Conservation (phyloP, 2,888 invertebrate genomes). For the Yponomeuta cagnagella region DNA sequence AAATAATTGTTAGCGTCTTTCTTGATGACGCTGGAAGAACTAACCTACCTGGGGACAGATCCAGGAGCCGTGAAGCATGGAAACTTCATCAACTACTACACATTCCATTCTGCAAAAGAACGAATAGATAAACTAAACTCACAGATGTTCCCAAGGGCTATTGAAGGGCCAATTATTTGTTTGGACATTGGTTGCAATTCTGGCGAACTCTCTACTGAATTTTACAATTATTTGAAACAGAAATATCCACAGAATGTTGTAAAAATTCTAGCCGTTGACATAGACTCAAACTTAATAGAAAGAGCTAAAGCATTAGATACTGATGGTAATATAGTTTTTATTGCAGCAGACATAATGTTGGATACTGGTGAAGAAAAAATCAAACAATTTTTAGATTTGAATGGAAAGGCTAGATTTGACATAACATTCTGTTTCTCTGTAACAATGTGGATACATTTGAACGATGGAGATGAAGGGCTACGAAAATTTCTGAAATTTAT, state of each 20-base stretch:
- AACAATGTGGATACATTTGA: conserved; percentile 94
- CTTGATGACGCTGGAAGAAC: conserved; percentile 28
- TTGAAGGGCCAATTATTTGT: conserved; percentile 51
- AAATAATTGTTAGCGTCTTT: neutral
- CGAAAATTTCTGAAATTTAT: conserved; percentile 76
- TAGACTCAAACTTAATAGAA: conserved; percentile 81
- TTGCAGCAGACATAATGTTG: conserved; percentile 77
- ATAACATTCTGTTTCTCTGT: conserved; percentile 87
- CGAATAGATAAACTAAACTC: conserved; percentile 77
- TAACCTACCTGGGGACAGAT: conserved; percentile 72
- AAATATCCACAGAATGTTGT: conserved; percentile 47
- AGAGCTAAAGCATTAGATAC: conserved; percentile 77
- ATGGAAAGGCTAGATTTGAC: conserved; percentile 74
- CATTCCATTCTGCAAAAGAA: conserved; percentile 83
- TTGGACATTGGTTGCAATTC: conserved; percentile 88
- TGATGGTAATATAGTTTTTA: conserved; percentile 67
- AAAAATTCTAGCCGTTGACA: conserved; percentile 81
- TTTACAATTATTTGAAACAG: conserved; percentile 69
- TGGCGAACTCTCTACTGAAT: conserved; percentile 81
- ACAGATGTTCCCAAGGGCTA: conserved; percentile 45
- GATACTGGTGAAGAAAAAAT: conserved; percentile 46
- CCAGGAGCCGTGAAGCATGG: conserved; percentile 88
- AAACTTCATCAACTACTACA: conserved; percentile 92
- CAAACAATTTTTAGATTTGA: conserved; percentile 57
- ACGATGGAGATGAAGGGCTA: conserved; percentile 85